Base-by-base conservation (phyloP, 2,113 vertebrate genomes). In the Alethe castanea region DNA sequence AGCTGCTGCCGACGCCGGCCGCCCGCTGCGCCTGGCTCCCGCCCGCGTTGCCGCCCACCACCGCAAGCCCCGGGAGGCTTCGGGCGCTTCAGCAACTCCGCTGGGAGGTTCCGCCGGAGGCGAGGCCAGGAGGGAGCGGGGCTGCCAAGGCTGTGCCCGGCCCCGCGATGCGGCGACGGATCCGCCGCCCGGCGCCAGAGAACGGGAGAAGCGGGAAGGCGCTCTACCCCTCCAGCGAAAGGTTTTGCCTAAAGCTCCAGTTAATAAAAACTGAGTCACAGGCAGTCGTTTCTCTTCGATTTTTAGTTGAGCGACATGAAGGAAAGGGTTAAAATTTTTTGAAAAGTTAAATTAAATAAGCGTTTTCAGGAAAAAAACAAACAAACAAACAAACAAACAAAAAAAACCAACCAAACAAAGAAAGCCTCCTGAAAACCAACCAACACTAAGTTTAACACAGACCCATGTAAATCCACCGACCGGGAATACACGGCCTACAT, bases 241-340 rank as follows among this genome's bases (percentile, higher is more conserved):
- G 28, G 24, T 86, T 64, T 69, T 45, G 4, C 57, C 64, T 66
- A 2, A 12, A 45, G 7, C 28, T 56, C 48, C 11, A 2, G 8
- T 5, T 31, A 40, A 18, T 25, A n/a, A 52, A 86, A 91, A 17
- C 6, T 3, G 29, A 50, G 33, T 20, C 48, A 26, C 18, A 26
- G 29, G 31, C 29, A n/a, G 57, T 22, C 35, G 4, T 79, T 85
- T 60, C 36, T 28, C n/a, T 54, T 48, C 40, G 12, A 9, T 13
- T 85, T 69, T 35, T 28, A 35, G 22, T 4, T 12, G 70, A 82
- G 38, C 7, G 8, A 36, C 6, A 35, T 3, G 19, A 23, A 19
- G 19, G 12, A 40, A 74, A 0, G 11, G 79, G 24, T 67, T 78
- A 28, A 62, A 61, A 44, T 3, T 2, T 0, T 2, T 19, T 52